These are phyloP conservation scores for Propithecus perrieri DNA, from an alignment of 2,797 vertebrate genomes.

Conservation along the genomic window DNA sequence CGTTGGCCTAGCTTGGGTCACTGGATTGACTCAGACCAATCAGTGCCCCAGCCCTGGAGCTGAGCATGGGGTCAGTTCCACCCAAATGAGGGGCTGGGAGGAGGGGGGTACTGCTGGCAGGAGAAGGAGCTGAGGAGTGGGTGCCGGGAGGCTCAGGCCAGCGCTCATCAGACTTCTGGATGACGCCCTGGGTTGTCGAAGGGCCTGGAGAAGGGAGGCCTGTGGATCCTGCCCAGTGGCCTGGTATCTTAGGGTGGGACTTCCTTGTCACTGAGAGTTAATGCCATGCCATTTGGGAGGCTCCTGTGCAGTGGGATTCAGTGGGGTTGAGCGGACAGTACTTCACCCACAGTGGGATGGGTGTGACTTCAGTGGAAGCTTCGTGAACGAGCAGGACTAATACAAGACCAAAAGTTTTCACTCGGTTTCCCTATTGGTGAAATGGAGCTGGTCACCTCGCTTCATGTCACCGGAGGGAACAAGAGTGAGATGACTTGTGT, in stretches of 20 bases:
- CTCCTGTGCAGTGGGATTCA: background rate
- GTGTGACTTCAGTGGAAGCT: background rate
- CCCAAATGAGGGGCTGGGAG: background rate
- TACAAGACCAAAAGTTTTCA: background rate
- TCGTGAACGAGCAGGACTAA: background rate
- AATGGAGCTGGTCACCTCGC: background rate
- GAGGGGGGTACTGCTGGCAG: background rate
- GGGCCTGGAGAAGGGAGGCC: background rate
- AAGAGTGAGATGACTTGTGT: background rate
- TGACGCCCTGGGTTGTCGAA: fast-evolving
- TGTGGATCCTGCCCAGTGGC: fast-evolving
- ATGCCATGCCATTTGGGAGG: background rate
- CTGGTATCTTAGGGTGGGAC: background rate
- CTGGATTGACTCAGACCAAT: background rate
- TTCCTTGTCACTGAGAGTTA: background rate
- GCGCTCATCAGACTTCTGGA: background rate
- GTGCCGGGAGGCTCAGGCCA: too few relatives aligned
- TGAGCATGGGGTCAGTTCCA: background rate
- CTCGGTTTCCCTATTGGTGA: background rate
- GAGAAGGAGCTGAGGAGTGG: background rate
- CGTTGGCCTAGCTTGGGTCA: background rate
- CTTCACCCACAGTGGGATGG: background rate
- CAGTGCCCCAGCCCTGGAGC: background rate
- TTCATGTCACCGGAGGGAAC: background rate
- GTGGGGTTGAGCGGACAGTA: background rate